phyloP scores from a whole-genome alignment of 2,797 vertebrate genomes.

The Fundulus diaphanus region DNA sequence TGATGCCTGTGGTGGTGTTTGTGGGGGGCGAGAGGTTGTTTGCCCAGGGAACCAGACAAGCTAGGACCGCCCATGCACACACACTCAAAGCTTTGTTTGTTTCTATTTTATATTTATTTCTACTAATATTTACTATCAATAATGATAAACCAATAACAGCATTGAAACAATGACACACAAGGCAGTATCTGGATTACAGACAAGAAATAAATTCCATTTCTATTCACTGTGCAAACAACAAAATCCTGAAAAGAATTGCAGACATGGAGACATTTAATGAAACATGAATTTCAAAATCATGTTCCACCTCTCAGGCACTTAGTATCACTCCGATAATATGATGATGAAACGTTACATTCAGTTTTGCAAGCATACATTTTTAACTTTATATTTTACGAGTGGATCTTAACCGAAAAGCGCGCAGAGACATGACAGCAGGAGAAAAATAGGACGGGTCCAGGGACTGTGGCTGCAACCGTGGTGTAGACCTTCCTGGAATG shows the following conservation, averaged over 20 bases:
- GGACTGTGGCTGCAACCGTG: constrained; percentile 1
- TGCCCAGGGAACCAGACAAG: no score
- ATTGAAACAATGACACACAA: not conserved
- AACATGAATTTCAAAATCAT: not conserved
- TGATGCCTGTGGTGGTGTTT: no score
- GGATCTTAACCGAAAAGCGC: constrained; percentile 2
- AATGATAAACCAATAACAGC: not conserved
- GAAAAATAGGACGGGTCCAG: not conserved
- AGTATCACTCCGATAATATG: not conserved
- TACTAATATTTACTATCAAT: not conserved
- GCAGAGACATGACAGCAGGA: constrained; percentile 36
- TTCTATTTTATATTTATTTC: not conserved
- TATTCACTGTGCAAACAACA: not conserved
- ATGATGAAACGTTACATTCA: not conserved
- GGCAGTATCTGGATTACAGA: not conserved
- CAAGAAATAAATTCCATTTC: not conserved
- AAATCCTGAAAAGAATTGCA: not conserved
- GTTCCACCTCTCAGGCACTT: not conserved
- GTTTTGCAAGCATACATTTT: not conserved
- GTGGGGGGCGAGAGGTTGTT: no score
- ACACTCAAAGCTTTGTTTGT: not conserved
- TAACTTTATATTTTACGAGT: not conserved
- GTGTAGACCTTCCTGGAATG: constrained; percentile 46
- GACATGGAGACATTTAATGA: not conserved
- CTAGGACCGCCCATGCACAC: no score